These are phyloP conservation scores for Philopedon plagiatum DNA, from an alignment of 2,888 invertebrate genomes.

Conservation along the genomic window DNA sequence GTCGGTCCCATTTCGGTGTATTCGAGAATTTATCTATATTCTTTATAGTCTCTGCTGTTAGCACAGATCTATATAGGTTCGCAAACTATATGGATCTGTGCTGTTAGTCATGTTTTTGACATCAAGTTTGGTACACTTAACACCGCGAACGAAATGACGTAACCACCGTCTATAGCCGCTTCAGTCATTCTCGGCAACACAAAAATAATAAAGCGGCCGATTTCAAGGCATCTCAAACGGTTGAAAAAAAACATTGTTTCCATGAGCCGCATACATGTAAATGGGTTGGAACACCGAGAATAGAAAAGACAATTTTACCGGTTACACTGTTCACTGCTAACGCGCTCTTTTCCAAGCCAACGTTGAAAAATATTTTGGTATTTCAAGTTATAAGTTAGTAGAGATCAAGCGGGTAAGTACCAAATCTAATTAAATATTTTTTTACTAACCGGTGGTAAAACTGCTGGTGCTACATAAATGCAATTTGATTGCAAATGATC, in stretches of 20 bases:
- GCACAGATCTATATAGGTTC: too few relatives aligned
- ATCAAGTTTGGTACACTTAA: conserved; percentile 38
- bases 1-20: too few relatives aligned
- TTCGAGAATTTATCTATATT: too few relatives aligned
- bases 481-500: too few relatives aligned
- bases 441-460: background rate
- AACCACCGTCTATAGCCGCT: conserved; percentile 36
- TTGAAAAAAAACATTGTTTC: background rate
- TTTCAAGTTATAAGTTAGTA: conserved; percentile 21
- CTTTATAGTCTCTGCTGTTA: too few relatives aligned
- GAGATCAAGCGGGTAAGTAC: conserved; percentile 2
- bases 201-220: conserved; percentile 14
- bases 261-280: conserved; percentile 8
- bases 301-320: conserved; percentile 27
- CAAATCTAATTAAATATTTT: background rate
- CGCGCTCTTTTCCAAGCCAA: conserved; percentile 11
- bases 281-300: conserved; percentile 8
- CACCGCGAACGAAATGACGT: conserved; percentile 23
- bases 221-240: background rate
- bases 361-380: conserved; percentile 12
- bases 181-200: conserved; percentile 31
- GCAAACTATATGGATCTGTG: too few relatives aligned
- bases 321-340: conserved; percentile 9
- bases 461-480: background rate
- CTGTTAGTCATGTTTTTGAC: too few relatives aligned